These are phyloP conservation scores for Cyanoramphus novaezelandiae DNA, from an alignment of 2,113 vertebrate genomes.

Conservation along the genomic window DNA sequence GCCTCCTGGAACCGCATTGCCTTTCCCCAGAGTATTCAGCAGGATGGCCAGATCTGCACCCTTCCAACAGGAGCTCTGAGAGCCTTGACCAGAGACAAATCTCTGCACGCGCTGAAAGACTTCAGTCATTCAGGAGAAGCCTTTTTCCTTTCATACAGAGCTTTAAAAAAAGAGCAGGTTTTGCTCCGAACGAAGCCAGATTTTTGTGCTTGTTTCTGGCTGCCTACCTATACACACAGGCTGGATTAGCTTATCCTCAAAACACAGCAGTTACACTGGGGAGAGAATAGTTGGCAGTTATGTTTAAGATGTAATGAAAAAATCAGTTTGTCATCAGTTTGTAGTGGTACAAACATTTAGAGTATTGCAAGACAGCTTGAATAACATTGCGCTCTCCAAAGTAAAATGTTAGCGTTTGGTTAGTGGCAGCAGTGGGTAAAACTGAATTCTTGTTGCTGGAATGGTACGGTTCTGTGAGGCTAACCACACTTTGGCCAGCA, in stretches of 20 bases:
- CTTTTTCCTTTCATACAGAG: not conserved
- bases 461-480: conserved; percentile 45
- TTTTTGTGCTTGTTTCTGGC: conserved; percentile 25
- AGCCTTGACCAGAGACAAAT: not conserved
- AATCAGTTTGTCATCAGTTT: conserved; percentile 56
- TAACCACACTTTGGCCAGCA: conserved; percentile 52
- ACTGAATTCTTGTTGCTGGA: not conserved
- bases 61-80: not conserved
- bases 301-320: conserved; percentile 41
- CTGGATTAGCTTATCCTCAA: conserved; percentile 7
- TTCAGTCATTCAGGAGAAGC: not conserved
- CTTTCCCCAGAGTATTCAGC: not conserved
- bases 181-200: not conserved
- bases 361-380: conserved; percentile 15
- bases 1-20: not conserved
- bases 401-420: conserved; percentile 48
- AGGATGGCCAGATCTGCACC: not conserved
- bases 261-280: not conserved
- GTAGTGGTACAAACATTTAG: conserved; percentile 21
- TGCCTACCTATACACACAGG: conserved; percentile 19
- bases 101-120: not conserved
- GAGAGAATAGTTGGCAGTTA: conserved; percentile 18
- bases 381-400: conserved; percentile 34
- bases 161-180: not conserved
- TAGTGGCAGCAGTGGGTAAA: conserved; percentile 42